Percentiles rank a stretch among this genome's conserved stretches.
phyloP scores from a whole-genome alignment of 2,797 vertebrate species.

The Enteromius viviparus region DNA sequence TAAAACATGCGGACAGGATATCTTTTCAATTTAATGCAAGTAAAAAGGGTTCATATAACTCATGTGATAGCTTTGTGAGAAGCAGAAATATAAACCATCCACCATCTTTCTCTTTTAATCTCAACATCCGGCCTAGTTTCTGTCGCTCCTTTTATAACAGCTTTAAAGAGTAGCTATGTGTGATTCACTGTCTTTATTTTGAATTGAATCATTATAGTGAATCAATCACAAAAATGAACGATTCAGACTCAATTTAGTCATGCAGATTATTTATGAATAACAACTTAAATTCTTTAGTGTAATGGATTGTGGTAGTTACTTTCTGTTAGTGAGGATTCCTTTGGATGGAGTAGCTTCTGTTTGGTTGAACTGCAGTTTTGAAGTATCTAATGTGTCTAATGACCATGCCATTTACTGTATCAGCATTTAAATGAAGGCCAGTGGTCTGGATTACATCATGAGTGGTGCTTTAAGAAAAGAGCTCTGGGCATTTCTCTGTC shows the following conservation, averaged over 20 bases:
- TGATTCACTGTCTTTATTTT: background rate
- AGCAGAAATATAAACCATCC: background rate
- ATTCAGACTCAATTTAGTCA: background rate
- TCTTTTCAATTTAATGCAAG: background rate
- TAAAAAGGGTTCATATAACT: background rate
- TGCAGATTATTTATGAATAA: background rate
- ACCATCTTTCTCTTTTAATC: background rate
- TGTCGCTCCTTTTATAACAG: background rate
- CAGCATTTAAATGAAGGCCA: background rate
- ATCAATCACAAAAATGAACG: background rate
- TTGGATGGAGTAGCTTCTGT: background rate
- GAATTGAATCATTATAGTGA: background rate
- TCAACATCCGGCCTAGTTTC: background rate
- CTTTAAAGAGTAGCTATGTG: background rate
- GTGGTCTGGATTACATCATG: background rate
- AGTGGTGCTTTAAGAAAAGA: background rate
- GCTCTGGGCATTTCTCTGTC: background rate
- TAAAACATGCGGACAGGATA: background rate
- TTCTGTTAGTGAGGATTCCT: background rate
- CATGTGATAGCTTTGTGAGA: background rate
- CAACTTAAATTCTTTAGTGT: background rate
- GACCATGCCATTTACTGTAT: background rate
- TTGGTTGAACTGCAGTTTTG: background rate
- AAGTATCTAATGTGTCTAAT: slow-evolving; percentile 1
- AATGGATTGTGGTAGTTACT: background rate